A percentile compares a stretch with the other conserved stretches of the same genome.
Conservation (phyloP, 2,113 vertebrate species). For the Amphiprion percula region DNA sequence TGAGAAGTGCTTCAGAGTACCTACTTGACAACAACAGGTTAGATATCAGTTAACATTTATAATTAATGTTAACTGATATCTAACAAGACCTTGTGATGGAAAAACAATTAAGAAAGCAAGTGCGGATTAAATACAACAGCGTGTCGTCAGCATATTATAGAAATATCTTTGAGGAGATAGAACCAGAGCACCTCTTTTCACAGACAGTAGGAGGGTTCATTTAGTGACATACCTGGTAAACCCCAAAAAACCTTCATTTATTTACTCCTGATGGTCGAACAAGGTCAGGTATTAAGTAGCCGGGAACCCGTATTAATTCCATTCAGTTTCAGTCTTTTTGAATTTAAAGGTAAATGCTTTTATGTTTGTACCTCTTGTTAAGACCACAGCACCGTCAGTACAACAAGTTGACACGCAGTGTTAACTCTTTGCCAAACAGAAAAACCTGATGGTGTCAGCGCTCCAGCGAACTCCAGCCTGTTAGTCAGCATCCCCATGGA, state of each 20-base stretch:
- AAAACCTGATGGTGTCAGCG: slow-evolving; percentile 39
- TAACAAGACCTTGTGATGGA: too few relatives aligned
- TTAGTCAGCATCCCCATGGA: slow-evolving; percentile 52
- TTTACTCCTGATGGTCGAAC: not conserved
- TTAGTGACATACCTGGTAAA: too few relatives aligned
- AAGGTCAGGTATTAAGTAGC: not conserved
- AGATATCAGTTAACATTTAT: too few relatives aligned
- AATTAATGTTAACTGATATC: too few relatives aligned
- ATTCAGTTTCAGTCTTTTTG: not conserved
- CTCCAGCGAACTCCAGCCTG: slow-evolving; percentile 41
- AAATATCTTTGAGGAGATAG: not conserved
- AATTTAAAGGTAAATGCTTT: not conserved
- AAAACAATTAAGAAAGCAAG: too few relatives aligned
- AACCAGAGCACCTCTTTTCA: not conserved
- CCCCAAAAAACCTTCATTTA: too few relatives aligned
- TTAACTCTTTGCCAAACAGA: slow-evolving; percentile 37
- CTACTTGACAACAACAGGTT: not conserved
- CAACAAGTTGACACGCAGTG: slow-evolving; percentile 2
- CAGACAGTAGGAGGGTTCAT: not conserved
- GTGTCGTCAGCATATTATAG: not conserved
- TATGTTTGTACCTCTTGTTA: not conserved
- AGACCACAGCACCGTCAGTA: not conserved
- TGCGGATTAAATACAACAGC: not conserved
- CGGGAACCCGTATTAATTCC: not conserved
- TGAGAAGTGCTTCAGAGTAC: not conserved